Evolutionary conservation across 64 coral and sea anemone species (phyloP).

Genomic region (Montipora capricornis): DNA sequence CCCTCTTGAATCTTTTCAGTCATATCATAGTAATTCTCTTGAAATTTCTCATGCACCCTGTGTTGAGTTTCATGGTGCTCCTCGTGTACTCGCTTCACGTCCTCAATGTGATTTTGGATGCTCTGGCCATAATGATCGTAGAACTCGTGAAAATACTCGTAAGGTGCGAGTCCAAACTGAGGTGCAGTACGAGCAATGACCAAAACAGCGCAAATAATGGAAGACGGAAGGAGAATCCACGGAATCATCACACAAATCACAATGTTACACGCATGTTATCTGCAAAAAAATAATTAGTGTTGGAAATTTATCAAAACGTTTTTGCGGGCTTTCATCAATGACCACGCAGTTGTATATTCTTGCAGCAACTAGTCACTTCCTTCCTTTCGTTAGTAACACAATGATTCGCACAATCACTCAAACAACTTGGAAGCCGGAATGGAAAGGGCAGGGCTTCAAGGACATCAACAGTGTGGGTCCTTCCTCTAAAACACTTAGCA

Average conservation of each 20-base stretch:
- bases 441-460: too few species aligned
- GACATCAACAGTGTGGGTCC: too few species aligned
- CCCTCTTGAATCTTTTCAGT: slow-evolving; percentile 30
- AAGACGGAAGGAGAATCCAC: background rate
- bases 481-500: too few species aligned
- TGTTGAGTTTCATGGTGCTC: slow-evolving; percentile 39
- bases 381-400: too few species aligned
- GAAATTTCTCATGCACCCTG: slow-evolving; percentile 20
- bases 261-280: background rate
- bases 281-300: background rate
- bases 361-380: too few species aligned
- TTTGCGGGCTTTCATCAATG: too few species aligned
- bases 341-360: too few species aligned
- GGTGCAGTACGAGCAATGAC: slow-evolving; percentile 2
- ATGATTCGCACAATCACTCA: too few species aligned
- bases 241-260: background rate
- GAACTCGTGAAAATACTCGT: slow-evolving; percentile 46
- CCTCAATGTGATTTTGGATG: slow-evolving; percentile 11
- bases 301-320: too few species aligned
- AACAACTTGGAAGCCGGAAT: too few species aligned
- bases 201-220: background rate
- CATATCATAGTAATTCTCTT: slow-evolving; percentile 27
- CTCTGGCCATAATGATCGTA: slow-evolving; percentile 33
- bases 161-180: background rate
- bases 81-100: slow-evolving; percentile 24